phyloP scores from a whole-genome alignment of 2,797 vertebrate species.

The Huso huso region DNA sequence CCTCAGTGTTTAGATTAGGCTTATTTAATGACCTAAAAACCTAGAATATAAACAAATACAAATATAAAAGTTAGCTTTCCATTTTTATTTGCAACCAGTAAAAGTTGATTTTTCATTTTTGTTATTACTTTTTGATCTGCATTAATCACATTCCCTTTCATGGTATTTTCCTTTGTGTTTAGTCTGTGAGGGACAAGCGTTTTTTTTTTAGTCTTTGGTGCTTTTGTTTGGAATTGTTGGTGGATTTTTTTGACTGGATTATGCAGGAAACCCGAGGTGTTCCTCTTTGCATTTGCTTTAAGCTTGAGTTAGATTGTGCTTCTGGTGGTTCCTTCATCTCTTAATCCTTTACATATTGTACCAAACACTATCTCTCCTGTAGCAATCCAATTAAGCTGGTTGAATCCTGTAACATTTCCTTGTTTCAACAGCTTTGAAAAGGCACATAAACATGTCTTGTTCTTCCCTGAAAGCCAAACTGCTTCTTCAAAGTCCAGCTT shows the following conservation, averaged over 20 bases:
- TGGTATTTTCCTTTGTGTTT: no score
- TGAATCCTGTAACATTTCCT: constrained; percentile 60
- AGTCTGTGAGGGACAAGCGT: no score
- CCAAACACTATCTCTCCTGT: constrained; percentile 19
- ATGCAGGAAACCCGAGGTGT: constrained; percentile 12
- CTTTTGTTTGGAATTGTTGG: constrained; percentile 1
- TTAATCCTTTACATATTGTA: constrained; percentile 12
- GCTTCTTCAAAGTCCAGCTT: constrained; percentile 82
- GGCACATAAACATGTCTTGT: constrained; percentile 79
- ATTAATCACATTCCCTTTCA: no score
- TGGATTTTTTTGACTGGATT: constrained; percentile 12
- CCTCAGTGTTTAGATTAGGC: no score
- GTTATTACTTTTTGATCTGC: no score
- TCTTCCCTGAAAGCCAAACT: constrained; percentile 95
- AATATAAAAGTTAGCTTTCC: no score
- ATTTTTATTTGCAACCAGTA: no score
- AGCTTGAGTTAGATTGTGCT: constrained; percentile 14
- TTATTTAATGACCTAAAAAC: no score
- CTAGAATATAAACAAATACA: no score
- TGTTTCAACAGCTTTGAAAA: constrained; percentile 79
- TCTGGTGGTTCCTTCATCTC: constrained; percentile 21
- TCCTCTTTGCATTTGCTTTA: constrained; percentile 16
- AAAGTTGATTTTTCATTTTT: no score
- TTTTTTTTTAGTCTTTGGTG: no score
- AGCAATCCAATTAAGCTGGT: no score